Evolutionary conservation across 1,140 invertebrate species (phyloP), one percentile per base, ranked within the genome.

Genomic region (Drosophila kikkawai): DNA sequence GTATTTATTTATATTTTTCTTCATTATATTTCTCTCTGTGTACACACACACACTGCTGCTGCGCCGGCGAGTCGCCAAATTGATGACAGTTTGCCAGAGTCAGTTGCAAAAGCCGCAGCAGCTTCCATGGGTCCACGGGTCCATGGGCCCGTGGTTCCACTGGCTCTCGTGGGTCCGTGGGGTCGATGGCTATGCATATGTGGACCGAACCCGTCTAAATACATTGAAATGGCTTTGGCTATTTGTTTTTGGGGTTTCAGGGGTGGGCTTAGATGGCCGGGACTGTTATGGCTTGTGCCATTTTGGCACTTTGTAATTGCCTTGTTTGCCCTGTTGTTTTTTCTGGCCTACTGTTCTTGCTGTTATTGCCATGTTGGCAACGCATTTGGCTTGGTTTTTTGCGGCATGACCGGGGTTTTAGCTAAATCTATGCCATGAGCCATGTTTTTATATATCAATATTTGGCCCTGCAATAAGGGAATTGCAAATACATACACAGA

Each of bases 231-330:
- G 87, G 84, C 84, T 90, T 84, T 87, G 73, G 77, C 84, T 87
- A 87, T 87, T 87, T 87, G 84, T 84, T 90, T 90, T 87, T 90
- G 84, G 80, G 74, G 47, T 79, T 76, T 42, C 17, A 22, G 22
- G 9, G 36, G 42, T 11, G 29, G 32, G 55, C 58, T 51, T 66
- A 75, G 58, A 47, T 56, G 32, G 22, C 32, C 70, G 59, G 75
- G 65, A 82, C 74, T 84, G 85, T 87, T 87, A 87, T 88, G 80
- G 84, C 84, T 79, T 84, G 77, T 84, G 84, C 84, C 85, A 87
- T 87, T 87, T 87, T 87, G 84, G 84, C 84, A 87, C 84, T 88
- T 84, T 87, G 84, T 87, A 87, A 87, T 87, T 87, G 84, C 84
- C 84, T 87, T 87, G 84, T 87, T 87, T 88, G 74, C 80, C 84